A percentile compares a stretch with the other conserved stretches of the same genome.
These are phyloP conservation scores for Cacatua alba DNA, from an alignment of 2,113 vertebrate genomes.

Conservation along the genomic window DNA sequence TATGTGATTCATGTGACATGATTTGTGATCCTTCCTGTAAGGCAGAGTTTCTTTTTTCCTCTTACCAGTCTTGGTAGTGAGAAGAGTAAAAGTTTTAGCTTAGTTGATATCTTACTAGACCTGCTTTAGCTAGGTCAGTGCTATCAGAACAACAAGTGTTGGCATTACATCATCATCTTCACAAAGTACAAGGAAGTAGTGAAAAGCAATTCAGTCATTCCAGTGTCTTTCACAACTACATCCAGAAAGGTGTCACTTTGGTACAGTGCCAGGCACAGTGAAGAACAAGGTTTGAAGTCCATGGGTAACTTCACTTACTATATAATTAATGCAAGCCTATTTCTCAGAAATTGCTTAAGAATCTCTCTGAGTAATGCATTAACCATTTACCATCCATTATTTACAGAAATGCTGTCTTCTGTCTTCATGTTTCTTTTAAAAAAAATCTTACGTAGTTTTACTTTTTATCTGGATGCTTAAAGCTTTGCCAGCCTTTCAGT, in stretches of 20 bases:
- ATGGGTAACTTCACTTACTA: neutral
- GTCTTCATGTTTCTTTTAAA: neutral
- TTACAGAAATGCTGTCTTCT: neutral
- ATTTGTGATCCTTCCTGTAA: neutral
- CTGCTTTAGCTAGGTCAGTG: neutral
- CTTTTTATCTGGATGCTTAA: neutral
- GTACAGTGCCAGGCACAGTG: neutral
- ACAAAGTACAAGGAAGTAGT: neutral
- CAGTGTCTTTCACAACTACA: neutral
- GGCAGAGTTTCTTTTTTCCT: neutral
- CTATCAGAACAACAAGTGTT: neutral
- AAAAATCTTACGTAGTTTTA: neutral
- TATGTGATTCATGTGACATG: neutral
- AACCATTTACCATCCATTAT: neutral
- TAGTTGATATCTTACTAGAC: neutral
- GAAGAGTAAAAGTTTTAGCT: neutral
- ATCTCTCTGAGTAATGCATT: neutral
- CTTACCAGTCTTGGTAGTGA: neutral
- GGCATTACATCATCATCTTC: neutral
- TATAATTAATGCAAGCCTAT: neutral
- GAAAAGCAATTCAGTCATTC: neutral
- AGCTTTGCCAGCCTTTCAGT: neutral
- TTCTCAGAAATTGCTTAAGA: conserved; percentile 15
- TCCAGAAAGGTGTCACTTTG: neutral
- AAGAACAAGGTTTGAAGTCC: conserved; percentile 37